phyloP scores from a whole-genome alignment of 2,888 invertebrate genomes.

The Drosophila vallismaia region DNA sequence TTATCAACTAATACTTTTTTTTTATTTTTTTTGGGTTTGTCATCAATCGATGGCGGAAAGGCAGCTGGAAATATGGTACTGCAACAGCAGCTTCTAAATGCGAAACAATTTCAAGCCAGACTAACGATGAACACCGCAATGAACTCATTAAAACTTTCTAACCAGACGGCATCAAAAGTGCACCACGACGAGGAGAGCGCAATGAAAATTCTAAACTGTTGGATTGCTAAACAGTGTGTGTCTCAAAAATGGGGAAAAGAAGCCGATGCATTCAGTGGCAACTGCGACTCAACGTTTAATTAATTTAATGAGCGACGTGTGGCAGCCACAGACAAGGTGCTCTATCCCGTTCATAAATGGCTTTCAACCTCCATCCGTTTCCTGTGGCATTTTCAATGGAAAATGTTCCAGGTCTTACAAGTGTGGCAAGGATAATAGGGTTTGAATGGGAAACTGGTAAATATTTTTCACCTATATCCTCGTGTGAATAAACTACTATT shows the following conservation, averaged over 20 bases:
- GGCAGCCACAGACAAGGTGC: conserved; percentile 16
- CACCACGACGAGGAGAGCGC: conserved; percentile 40
- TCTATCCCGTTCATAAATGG: conserved; percentile 19
- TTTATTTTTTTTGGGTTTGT: neutral
- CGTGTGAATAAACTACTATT: neutral
- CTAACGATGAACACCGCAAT: conserved; percentile 69
- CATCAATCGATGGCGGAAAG: conserved; percentile 7
- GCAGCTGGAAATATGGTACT: neutral
- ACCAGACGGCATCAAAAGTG: conserved; percentile 43
- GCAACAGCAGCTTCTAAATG: conserved; percentile 51
- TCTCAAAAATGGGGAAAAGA: conserved; percentile 30
- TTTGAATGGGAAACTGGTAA: neutral
- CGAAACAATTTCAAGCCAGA: conserved; percentile 63
- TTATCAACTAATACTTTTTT: neutral
- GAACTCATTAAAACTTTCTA: conserved; percentile 75
- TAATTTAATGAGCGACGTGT: conserved; percentile 72
- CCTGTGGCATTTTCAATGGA: conserved; percentile 10
- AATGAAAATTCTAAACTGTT: conserved; percentile 33
- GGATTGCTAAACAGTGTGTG: conserved; percentile 52
- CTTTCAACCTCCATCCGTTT: conserved; percentile 10
- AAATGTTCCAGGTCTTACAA: conserved; percentile 43
- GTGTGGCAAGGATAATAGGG: neutral
- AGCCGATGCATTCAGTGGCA: conserved; percentile 17
- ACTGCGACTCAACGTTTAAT: conserved; percentile 57
- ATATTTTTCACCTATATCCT: neutral